Conservation (phyloP, 2,888 invertebrate species). For the Alviniconcha strummeri region DNA sequence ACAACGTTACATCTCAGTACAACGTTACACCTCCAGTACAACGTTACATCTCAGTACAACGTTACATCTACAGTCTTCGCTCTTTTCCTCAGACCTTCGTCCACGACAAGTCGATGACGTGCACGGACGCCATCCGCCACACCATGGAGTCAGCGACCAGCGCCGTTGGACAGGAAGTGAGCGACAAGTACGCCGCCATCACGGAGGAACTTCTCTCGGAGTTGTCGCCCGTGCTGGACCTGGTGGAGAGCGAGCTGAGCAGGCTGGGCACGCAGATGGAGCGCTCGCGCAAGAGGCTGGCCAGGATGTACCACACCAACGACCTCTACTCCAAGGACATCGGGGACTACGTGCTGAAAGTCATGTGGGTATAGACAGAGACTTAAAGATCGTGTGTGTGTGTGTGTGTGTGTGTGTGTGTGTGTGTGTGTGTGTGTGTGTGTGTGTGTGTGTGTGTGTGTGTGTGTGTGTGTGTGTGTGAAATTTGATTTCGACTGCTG, state of each 20-base stretch:
- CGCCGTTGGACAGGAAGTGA: slow-evolving; percentile 24
- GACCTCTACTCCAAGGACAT: slow-evolving; percentile 52
- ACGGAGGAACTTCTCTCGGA: slow-evolving; percentile 48
- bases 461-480: slow-evolving; percentile 8
- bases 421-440: slow-evolving; percentile 9
- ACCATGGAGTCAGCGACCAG: not conserved
- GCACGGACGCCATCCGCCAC: not conserved
- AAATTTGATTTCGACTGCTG: not conserved
- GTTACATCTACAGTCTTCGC: too few species aligned
- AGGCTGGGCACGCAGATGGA: slow-evolving; percentile 42
- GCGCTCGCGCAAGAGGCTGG: slow-evolving; percentile 43
- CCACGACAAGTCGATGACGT: not conserved
- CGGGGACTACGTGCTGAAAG: slow-evolving; percentile 41
- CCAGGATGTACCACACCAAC: slow-evolving; percentile 53
- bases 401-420: slow-evolving; percentile 7
- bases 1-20: too few species aligned
- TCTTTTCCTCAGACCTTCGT: not conserved
- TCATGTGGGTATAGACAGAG: not conserved
- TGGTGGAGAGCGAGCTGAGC: slow-evolving; percentile 38
- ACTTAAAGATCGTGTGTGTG: not conserved
- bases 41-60: too few species aligned
- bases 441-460: slow-evolving; percentile 23
- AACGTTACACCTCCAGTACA: too few species aligned
- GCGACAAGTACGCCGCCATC: slow-evolving; percentile 49
- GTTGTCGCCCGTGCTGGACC: slow-evolving; percentile 45